Evolutionary conservation across 2,888 invertebrate genomes (phyloP).

Genomic region (Lapara coniferarum): DNA sequence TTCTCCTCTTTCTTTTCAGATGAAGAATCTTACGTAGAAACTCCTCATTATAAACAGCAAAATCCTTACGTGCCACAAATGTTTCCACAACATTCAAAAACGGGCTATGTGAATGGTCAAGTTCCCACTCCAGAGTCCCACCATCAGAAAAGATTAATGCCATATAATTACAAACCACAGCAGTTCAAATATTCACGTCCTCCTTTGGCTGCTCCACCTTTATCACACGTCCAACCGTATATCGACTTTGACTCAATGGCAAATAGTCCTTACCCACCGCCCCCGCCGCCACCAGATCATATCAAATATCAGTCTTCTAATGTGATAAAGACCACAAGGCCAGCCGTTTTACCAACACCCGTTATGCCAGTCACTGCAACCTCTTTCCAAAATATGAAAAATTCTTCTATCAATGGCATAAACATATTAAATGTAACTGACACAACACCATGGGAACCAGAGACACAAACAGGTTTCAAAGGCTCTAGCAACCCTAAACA

Average conservation of each 20-base stretch:
- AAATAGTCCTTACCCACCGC: constrained; percentile 40
- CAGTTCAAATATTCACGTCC: constrained; percentile 58
- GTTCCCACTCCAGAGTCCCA: constrained; percentile 46
- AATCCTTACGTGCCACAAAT: constrained; percentile 46
- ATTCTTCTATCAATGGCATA: constrained; percentile 38
- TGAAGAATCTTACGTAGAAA: constrained; percentile 58
- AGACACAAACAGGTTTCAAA: constrained; percentile 52
- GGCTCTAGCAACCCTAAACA: constrained; percentile 54
- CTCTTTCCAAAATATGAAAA: not conserved
- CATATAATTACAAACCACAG: constrained; percentile 60
- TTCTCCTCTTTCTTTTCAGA: constrained; percentile 72
- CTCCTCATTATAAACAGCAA: constrained; percentile 50
- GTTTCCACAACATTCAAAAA: constrained; percentile 58
- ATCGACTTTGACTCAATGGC: constrained; percentile 34
- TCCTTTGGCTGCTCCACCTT: constrained; percentile 54
- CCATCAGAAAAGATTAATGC: constrained; percentile 57
- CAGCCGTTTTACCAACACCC: constrained; percentile 67
- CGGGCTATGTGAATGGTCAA: constrained; percentile 48
- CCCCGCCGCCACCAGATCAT: constrained; percentile 43
- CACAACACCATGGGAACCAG: constrained; percentile 54
- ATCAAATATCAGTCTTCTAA: constrained; percentile 55
- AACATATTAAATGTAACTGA: constrained; percentile 48
- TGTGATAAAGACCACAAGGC: constrained; percentile 61
- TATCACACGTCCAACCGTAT: constrained; percentile 42
- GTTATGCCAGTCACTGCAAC: constrained; percentile 32